These are phyloP conservation scores for Heptranchias perlo DNA, from an alignment of 2,113 vertebrate species.

Conservation along the genomic window DNA sequence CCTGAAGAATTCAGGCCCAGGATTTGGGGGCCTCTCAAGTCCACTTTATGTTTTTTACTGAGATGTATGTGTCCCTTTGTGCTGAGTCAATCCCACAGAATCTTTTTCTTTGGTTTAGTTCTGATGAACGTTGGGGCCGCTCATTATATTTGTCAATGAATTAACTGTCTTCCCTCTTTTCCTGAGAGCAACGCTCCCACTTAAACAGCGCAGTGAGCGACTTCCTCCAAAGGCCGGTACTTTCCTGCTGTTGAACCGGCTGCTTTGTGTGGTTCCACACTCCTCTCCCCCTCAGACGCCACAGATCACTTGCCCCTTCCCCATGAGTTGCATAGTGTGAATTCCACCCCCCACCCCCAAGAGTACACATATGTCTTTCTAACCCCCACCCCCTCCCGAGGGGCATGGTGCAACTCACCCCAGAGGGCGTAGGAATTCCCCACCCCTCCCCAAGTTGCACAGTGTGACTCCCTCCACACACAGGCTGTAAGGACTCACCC, in stretches of 20 bases:
- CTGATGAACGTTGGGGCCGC: not conserved
- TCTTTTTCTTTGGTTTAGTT: not conserved
- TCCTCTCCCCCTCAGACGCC: too few relatives aligned
- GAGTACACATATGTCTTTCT: not conserved
- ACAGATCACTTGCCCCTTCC: too few relatives aligned
- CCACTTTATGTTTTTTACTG: not conserved
- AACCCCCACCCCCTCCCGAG: not conserved
- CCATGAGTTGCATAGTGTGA: too few relatives aligned
- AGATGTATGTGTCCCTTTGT: not conserved
- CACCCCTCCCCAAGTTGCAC: not conserved
- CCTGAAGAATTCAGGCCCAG: not conserved
- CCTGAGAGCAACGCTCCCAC: not conserved
- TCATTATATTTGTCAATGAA: not conserved
- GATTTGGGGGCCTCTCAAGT: not conserved
- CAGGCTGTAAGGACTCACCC: too few relatives aligned
- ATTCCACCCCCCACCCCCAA: not conserved
- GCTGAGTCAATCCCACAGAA: not conserved
- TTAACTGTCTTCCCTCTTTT: not conserved
- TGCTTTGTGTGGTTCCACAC: not conserved
- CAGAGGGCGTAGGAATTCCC: too few relatives aligned
- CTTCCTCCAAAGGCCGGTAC: not conserved
- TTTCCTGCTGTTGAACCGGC: not conserved
- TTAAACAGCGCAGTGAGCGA: not conserved
- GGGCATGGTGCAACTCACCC: not conserved
- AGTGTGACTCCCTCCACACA: not conserved